Percentiles rank a stretch among this genome's conserved stretches.
Conservation (phyloP, 2,888 invertebrate species). For the Athripsodes cinereus region DNA sequence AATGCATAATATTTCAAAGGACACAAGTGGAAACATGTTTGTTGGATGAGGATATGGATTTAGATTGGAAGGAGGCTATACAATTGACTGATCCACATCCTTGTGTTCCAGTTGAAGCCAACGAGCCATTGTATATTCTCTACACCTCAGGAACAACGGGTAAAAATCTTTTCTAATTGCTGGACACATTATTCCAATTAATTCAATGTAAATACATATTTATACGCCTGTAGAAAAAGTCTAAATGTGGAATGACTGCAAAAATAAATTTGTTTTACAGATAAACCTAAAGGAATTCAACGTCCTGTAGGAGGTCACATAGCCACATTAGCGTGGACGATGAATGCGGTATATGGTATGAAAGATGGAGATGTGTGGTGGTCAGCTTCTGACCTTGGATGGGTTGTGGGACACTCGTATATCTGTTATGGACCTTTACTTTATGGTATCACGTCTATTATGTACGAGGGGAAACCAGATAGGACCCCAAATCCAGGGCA, state of each 20-base stretch:
- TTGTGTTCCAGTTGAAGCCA: constrained; percentile 82
- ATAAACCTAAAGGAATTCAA: constrained; percentile 72
- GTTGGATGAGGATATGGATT: constrained; percentile 61
- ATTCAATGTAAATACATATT: background rate
- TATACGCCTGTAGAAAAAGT: background rate
- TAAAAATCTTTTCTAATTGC: constrained; percentile 31
- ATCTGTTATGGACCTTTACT: constrained; percentile 88
- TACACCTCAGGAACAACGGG: constrained; percentile 90
- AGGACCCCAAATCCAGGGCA: constrained; percentile 89
- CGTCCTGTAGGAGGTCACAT: constrained; percentile 86
- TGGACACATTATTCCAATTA: too few relatives aligned
- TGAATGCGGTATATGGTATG: constrained; percentile 77
- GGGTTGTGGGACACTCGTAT: constrained; percentile 94
- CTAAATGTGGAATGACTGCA: background rate
- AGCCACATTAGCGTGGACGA: constrained; percentile 77
- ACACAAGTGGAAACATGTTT: constrained; percentile 58
- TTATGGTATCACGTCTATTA: constrained; percentile 72
- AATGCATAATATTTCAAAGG: constrained; percentile 79
- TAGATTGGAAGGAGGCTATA: constrained; percentile 72
- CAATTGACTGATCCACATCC: constrained; percentile 60
- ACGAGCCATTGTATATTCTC: constrained; percentile 84
- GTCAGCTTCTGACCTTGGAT: constrained; percentile 84
- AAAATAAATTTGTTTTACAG: too few relatives aligned
- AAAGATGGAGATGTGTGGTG: constrained; percentile 79
- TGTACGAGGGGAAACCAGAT: constrained; percentile 93